A percentile compares a stretch with the other conserved stretches of the same genome.
These are phyloP conservation scores for Rhombomys opimus DNA, from an alignment of 2,113 vertebrate genomes.

Conservation along the genomic window DNA sequence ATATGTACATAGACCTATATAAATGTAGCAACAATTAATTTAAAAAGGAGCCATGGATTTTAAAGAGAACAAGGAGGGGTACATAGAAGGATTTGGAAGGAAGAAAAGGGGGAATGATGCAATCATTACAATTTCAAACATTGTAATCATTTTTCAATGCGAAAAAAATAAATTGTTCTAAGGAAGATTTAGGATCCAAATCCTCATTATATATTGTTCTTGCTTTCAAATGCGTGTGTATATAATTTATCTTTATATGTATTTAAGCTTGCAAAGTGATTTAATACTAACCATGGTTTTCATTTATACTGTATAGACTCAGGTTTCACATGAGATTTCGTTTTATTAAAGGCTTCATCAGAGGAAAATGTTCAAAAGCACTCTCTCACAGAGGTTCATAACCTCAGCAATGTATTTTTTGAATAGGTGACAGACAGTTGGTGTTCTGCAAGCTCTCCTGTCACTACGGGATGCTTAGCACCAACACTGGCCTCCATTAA, in stretches of 20 bases:
- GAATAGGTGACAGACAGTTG: not conserved
- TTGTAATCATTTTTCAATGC: not conserved
- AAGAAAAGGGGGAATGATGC: not conserved
- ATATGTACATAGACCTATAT: not conserved
- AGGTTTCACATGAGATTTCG: not conserved
- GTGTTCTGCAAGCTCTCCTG: not conserved
- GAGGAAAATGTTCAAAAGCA: slow-evolving; percentile 5
- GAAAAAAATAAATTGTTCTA: not conserved
- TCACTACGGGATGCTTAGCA: not conserved
- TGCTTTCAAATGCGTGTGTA: slow-evolving; percentile 2
- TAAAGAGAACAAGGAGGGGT: not conserved
- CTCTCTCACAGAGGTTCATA: not conserved
- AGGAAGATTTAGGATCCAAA: not conserved
- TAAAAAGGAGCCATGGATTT: not conserved
- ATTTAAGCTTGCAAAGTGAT: no score
- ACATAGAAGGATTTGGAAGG: not conserved
- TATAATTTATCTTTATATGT: no score
- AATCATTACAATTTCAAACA: not conserved
- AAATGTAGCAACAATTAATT: not conserved
- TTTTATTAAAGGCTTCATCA: not conserved
- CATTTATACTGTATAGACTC: not conserved
- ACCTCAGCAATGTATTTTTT: not conserved
- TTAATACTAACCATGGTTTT: not conserved
- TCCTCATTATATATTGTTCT: not conserved
- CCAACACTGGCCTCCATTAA: not conserved